Conservation (phyloP, 2,888 invertebrate species). For the Parnassius mnemosyne region DNA sequence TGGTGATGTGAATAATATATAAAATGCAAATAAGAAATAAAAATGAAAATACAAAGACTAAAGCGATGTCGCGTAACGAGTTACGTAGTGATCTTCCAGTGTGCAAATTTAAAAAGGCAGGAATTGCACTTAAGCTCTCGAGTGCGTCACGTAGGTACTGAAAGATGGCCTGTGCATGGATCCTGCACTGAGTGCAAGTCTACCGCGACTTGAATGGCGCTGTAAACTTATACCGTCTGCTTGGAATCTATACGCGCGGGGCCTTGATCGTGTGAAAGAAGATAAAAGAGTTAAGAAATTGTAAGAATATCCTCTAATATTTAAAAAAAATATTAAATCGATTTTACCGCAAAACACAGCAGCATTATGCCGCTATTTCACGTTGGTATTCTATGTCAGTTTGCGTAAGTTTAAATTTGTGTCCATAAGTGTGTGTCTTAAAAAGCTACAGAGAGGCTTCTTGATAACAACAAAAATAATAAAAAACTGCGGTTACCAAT, state of each 20-base stretch:
- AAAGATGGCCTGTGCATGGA: conserved; percentile 26
- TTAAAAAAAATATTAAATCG: too few species aligned
- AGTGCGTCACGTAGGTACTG: conserved; percentile 29
- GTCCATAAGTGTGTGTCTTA: too few species aligned
- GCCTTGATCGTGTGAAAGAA: conserved; percentile 34
- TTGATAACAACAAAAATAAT: too few species aligned
- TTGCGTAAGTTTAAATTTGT: too few species aligned
- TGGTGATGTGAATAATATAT: not conserved
- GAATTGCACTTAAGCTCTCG: conserved; percentile 22
- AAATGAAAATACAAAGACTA: not conserved
- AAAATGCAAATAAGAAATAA: not conserved
- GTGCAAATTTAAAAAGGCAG: conserved; percentile 14
- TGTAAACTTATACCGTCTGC: conserved; percentile 40
- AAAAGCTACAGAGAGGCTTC: too few species aligned
- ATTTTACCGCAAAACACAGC: too few species aligned
- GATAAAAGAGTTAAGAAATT: conserved; percentile 13
- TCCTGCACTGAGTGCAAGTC: conserved; percentile 14
- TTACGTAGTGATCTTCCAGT: conserved; percentile 7
- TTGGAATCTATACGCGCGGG: conserved; percentile 41
- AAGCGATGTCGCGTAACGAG: not conserved
- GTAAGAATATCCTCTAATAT: conserved; percentile 12
- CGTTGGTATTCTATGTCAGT: too few species aligned
- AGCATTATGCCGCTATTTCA: too few species aligned
- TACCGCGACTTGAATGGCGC: conserved; percentile 30
- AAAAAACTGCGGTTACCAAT: too few species aligned